Conservation (phyloP, 2,888 invertebrate species). For the Meandrusa payeni region DNA sequence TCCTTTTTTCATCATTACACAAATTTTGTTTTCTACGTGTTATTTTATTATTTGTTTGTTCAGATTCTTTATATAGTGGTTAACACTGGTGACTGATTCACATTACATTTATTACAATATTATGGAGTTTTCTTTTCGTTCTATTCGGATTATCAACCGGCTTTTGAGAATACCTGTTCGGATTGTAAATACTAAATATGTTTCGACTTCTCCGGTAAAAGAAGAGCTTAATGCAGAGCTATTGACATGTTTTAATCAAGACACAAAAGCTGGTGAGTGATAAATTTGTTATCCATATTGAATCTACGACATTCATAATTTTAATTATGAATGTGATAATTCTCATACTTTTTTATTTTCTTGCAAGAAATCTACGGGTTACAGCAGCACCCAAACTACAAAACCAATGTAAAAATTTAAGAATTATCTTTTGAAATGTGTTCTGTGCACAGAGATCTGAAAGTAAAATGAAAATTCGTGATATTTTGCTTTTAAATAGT, state of each 20-base stretch:
- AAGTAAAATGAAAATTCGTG: too few relatives aligned
- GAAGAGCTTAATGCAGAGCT: conserved; percentile 56
- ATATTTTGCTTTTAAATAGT: too few relatives aligned
- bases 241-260: conserved; percentile 55
- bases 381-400: too few relatives aligned
- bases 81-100: not conserved
- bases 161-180: conserved; percentile 52
- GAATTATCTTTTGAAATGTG: too few relatives aligned
- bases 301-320: too few relatives aligned
- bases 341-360: too few relatives aligned
- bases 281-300: too few relatives aligned
- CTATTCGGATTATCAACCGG: conserved; percentile 55
- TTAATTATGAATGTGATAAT: too few relatives aligned
- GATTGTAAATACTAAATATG: conserved; percentile 44
- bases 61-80: not conserved
- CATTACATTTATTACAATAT: conserved; percentile 18
- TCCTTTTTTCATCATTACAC: not conserved
- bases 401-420: too few relatives aligned
- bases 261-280: conserved; percentile 57
- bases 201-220: conserved; percentile 50
- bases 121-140: conserved; percentile 57
- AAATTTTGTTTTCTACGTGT: conserved; percentile 10
- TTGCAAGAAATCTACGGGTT: too few relatives aligned
- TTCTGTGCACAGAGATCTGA: too few relatives aligned
- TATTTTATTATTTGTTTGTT: conserved; percentile 7